Evolutionary conservation across 2,113 vertebrate genomes (phyloP), one percentile per base, ranked within the genome.

Genomic region (Onychostoma macrolepis): DNA sequence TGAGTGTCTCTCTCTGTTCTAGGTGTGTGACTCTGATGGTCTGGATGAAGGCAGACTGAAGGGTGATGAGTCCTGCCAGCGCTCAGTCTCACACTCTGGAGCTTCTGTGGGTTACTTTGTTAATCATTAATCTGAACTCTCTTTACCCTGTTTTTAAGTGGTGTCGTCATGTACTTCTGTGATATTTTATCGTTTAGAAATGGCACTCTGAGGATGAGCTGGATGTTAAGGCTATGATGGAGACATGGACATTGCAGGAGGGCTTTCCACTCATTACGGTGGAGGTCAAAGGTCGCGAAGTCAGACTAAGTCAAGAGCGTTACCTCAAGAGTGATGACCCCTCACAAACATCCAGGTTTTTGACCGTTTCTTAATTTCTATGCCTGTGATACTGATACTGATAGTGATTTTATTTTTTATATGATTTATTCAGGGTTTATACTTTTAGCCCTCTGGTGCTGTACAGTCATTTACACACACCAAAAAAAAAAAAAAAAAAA

Each of bases 171-270:
- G 13, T 67, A 43, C 65, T 15, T 78, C 5, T 69, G 43, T 33
- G 30, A 21, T 75, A 21, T 30, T 33, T 0, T 76, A 28, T 82
- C 21, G 26, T 19, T 77, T 56, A 94, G 94, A 97, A 97, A 87
- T 97, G 96, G 97, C 93, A 87, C 88, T 89, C 94, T 48, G 93
- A 80, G 77, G 93, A 92, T 15, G 90, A 94, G 80, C 91, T 96
- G 86, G 96, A 97, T 21, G 94, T 98, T 50, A 94, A 84, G 82
- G 89, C 91, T 56, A 96, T 97, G 94, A 98, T 98, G 97, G 95
- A 97, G 87, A 97, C 96, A 0, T 98, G 97, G 98, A 98, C 96
- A 0, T 93, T 97, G 88, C 98, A 98, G 89, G 96, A 97, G 83
- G 97, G 97, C 24, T 98, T 97, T 86, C 97, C 97, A 0, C 88